Conservation (phyloP, 2,113 vertebrate species). For the Marmota flaviventris region DNA sequence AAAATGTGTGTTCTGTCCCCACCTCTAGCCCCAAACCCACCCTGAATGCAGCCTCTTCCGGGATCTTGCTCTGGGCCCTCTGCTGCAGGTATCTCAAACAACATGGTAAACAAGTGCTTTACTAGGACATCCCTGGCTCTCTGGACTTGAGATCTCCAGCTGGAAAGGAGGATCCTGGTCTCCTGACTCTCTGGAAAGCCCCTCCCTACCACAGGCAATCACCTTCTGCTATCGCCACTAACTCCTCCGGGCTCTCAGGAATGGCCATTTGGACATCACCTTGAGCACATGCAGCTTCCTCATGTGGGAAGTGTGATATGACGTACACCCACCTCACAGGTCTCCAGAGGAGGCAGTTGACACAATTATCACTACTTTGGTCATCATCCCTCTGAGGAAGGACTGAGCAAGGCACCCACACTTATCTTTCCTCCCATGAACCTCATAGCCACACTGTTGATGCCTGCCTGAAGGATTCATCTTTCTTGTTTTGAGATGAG, state of each 20-base stretch:
- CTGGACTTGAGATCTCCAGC: background rate
- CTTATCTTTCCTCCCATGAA: background rate
- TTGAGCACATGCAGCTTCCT: background rate
- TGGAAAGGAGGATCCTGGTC: background rate
- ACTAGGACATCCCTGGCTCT: background rate
- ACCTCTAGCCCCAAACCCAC: too few relatives aligned
- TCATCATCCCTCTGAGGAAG: background rate
- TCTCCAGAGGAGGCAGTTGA: background rate
- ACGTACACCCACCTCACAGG: background rate
- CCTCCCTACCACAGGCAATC: background rate
- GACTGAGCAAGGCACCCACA: background rate
- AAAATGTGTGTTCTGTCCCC: too few relatives aligned
- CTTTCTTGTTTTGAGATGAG: background rate
- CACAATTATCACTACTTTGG: too few relatives aligned
- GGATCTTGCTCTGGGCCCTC: background rate
- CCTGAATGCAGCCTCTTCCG: background rate
- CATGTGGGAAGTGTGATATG: background rate
- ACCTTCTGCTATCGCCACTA: constrained; percentile 86
- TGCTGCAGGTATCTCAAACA: background rate
- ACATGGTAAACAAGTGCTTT: too few relatives aligned
- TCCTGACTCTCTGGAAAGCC: background rate
- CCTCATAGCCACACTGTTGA: background rate
- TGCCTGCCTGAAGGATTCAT: background rate
- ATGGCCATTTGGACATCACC: constrained; percentile 88
- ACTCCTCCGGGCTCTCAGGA: constrained; percentile 92